Evolutionary conservation across 2,113 vertebrate genomes (phyloP), one percentile per base, ranked within the genome.

Genomic region (Phrynosoma platyrhinos): DNA sequence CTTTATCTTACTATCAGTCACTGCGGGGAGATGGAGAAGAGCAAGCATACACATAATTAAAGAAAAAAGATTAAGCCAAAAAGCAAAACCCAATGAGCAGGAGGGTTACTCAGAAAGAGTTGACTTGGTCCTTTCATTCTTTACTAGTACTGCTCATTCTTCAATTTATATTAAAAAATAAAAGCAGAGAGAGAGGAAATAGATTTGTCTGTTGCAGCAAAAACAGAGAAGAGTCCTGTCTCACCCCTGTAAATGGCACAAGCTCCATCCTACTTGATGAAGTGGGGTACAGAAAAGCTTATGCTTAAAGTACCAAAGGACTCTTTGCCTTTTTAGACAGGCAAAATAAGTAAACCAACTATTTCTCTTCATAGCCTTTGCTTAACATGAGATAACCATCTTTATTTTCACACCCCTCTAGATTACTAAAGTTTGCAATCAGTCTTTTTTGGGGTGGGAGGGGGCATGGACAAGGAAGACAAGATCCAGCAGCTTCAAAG

Each of bases 391-490:
- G n/a, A 25, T 4, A 58, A 27, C 4, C 25, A 85, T 92, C 82
- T 27, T 90, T 82, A 84, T 13, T 55, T 32, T 74, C 90, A 91
- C 80, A 52, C 90, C 71, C 68, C 90, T 93, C 14, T 0, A 5
- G 71, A 90, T 93, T 89, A 94, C 86, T 79, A 55, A 86, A 84
- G 90, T 9, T 4, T 71, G 82, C 55, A 86, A 0, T 90, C 25
- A 90, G 87, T 75, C 86, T 62, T 47, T 18, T 81, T 77, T 13
- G 20, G 58, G n/a, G 53, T 36, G 36, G 36, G 36, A 2, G 53
- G 58, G 76, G 23, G 14, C 3, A 5, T 53, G 0, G 20, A 40
- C 42, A 66, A 16, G 14, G 6, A 5, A 79, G 0, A 10, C 84
- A 77, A 74, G 81, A 68, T 69, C 64, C 69, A 58, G 47, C 87